A percentile compares a stretch with the other conserved stretches of the same genome.
Evolutionary conservation across 2,113 vertebrate genomes (phyloP).

Genomic region (Marcusenius ussheri): DNA sequence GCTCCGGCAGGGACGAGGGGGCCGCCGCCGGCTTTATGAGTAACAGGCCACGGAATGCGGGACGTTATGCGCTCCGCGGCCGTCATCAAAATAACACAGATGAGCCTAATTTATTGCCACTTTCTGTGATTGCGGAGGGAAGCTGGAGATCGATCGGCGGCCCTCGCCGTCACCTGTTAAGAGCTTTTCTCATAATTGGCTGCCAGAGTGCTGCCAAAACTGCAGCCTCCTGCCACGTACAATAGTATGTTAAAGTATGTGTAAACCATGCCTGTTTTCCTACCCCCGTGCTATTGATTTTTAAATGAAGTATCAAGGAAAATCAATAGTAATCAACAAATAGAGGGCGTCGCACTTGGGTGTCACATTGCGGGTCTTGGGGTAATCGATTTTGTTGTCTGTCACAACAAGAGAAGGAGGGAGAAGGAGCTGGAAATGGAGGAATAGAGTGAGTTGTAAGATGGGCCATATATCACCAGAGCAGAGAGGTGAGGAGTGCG

Average conservation of each 20-base stretch:
- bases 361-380: conserved; percentile 70
- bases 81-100: conserved; percentile 76
- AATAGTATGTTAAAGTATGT: conserved; percentile 83
- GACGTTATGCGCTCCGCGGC: conserved; percentile 71
- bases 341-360: conserved; percentile 69
- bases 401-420: conserved; percentile 59
- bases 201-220: conserved; percentile 75
- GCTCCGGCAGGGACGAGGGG: conserved; percentile 17
- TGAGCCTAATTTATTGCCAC: conserved; percentile 97
- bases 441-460: conserved; percentile 61
- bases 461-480: conserved; percentile 59
- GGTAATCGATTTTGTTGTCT: conserved; percentile 75
- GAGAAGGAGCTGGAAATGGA: conserved; percentile 63
- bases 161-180: conserved; percentile 85
- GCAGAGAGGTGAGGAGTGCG: conserved; percentile 22
- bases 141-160: conserved; percentile 79
- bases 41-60: conserved; percentile 58
- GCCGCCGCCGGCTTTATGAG: conserved; percentile 47
- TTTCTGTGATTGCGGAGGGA: conserved; percentile 93
- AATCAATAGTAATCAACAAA: conserved; percentile 99
- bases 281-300: conserved; percentile 85
- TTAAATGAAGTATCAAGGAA: conserved; percentile 96
- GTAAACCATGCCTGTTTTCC: conserved; percentile 89
- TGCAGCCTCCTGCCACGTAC: conserved; percentile 62
- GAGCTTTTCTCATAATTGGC: conserved; percentile 96